A percentile compares a stretch with the other conserved stretches of the same genome.
Evolutionary conservation across 1,140 invertebrate genomes (phyloP).

Genomic region (Limonius californicus): DNA sequence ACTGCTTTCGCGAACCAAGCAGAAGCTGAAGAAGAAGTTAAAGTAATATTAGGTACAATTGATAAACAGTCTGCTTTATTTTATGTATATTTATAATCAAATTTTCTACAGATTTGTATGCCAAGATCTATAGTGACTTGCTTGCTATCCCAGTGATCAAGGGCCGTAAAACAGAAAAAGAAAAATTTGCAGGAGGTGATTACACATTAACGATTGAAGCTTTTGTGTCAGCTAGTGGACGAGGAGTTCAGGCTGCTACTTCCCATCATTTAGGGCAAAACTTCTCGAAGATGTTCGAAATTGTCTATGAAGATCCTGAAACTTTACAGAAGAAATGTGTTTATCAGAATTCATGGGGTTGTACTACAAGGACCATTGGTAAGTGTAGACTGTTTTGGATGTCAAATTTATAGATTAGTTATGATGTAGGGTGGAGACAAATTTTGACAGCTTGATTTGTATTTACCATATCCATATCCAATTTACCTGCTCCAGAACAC

Average conservation of each 20-base stretch:
- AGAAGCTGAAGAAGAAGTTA: slow-evolving; percentile 89
- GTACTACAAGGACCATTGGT: slow-evolving; percentile 94
- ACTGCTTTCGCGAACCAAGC: slow-evolving; percentile 81
- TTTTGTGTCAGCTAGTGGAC: slow-evolving; percentile 90
- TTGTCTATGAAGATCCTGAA: slow-evolving; percentile 88
- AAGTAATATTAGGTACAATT: slow-evolving; percentile 65
- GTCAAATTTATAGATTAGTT: too few relatives aligned
- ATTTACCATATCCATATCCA: too few relatives aligned
- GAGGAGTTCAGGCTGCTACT: slow-evolving; percentile 94
- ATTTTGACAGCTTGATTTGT: too few relatives aligned
- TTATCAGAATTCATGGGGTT: slow-evolving; percentile 98
- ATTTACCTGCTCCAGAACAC: too few relatives aligned
- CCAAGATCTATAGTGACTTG: slow-evolving; percentile 84
- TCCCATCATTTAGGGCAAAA: slow-evolving; percentile 99
- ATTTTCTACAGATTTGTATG: slow-evolving; percentile 84
- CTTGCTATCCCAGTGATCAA: slow-evolving; percentile 93
- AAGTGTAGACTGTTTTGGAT: too few relatives aligned
- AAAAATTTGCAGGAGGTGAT: slow-evolving; percentile 98
- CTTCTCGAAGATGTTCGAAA: slow-evolving; percentile 99
- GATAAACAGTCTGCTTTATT: too few relatives aligned
- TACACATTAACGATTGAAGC: slow-evolving; percentile 97
- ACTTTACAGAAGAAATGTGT: slow-evolving; percentile 87
- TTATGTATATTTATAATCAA: too few relatives aligned
- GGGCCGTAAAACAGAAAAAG: slow-evolving; percentile 97
- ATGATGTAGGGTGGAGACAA: too few relatives aligned